These are phyloP conservation scores for Brachionus sp. DNA, from an alignment of 1,140 invertebrate genomes.

Conservation along the genomic window DNA sequence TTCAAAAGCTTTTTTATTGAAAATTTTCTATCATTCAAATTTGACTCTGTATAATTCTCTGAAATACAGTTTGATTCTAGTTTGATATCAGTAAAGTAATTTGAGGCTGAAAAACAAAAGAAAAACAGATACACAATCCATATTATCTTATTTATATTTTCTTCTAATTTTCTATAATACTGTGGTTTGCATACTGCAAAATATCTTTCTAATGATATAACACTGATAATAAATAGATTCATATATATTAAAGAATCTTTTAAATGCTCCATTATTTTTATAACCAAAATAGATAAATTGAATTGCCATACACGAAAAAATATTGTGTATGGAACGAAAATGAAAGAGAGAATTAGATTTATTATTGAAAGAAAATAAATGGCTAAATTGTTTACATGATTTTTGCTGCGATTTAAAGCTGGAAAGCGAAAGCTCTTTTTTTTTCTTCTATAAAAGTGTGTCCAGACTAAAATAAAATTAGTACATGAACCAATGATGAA, in stretches of 20 bases:
- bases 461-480: neutral
- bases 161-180: neutral
- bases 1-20: neutral
- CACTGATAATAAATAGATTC: slow-evolving; percentile 13
- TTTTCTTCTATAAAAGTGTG: neutral
- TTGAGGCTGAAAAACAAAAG: neutral
- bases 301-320: slow-evolving; percentile 21
- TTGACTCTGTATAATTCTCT: neutral
- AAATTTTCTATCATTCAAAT: neutral
- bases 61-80: neutral
- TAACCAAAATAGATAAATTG: neutral
- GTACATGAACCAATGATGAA: neutral
- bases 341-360: neutral
- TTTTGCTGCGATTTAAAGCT: neutral
- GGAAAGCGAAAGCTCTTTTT: neutral
- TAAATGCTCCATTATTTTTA: slow-evolving; percentile 31
- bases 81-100: slow-evolving; percentile 12
- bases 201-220: slow-evolving; percentile 36
- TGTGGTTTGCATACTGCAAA: slow-evolving; percentile 41
- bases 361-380: slow-evolving; percentile 3
- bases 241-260: slow-evolving; percentile 39
- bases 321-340: slow-evolving; percentile 17
- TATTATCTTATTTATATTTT: slow-evolving; percentile 22
- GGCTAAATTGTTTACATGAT: slow-evolving; percentile 17
- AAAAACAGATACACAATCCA: neutral